Percentiles rank a stretch among this genome's conserved stretches.
Evolutionary conservation across 2,888 invertebrate genomes (phyloP).

Genomic region (Tenthredo scrophulariae): DNA sequence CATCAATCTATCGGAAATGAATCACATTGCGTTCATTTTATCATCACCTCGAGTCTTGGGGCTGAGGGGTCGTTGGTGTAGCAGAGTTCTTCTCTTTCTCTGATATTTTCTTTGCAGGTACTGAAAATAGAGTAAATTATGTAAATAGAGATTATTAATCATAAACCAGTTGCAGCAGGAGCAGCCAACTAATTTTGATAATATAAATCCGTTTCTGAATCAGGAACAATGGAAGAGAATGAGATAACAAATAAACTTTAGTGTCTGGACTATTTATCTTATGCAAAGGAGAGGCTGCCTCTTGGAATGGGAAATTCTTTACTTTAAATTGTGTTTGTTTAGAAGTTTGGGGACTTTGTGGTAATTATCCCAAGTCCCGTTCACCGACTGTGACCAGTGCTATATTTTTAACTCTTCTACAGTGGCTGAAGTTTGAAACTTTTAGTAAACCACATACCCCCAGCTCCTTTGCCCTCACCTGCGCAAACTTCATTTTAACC

Average conservation of each 20-base stretch:
- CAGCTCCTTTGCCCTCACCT: background rate
- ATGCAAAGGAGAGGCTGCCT: background rate
- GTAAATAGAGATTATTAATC: background rate
- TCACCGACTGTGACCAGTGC: slow-evolving; percentile 62
- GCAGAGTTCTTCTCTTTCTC: slow-evolving; percentile 63
- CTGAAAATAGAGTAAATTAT: slow-evolving; percentile 58
- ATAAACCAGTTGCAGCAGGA: background rate
- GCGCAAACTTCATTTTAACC: background rate
- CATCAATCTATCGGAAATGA: slow-evolving; percentile 14
- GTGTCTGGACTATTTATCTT: slow-evolving; percentile 35
- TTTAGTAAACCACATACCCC: background rate
- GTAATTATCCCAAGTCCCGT: slow-evolving; percentile 67
- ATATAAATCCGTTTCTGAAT: background rate
- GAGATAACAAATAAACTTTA: slow-evolving; percentile 16
- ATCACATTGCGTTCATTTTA: background rate
- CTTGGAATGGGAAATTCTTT: slow-evolving; percentile 58
- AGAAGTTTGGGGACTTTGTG: slow-evolving; percentile 66
- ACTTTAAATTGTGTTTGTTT: slow-evolving; percentile 69
- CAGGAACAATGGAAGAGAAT: background rate
- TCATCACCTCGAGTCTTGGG: slow-evolving; percentile 36
- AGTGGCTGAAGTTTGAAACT: slow-evolving; percentile 28
- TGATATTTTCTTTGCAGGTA: slow-evolving; percentile 67
- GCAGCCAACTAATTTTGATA: background rate
- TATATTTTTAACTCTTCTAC: slow-evolving; percentile 60
- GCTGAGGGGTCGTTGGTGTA: slow-evolving; percentile 65